Conservation (phyloP, 2,113 vertebrate species). For the Vulpes lagopus region DNA sequence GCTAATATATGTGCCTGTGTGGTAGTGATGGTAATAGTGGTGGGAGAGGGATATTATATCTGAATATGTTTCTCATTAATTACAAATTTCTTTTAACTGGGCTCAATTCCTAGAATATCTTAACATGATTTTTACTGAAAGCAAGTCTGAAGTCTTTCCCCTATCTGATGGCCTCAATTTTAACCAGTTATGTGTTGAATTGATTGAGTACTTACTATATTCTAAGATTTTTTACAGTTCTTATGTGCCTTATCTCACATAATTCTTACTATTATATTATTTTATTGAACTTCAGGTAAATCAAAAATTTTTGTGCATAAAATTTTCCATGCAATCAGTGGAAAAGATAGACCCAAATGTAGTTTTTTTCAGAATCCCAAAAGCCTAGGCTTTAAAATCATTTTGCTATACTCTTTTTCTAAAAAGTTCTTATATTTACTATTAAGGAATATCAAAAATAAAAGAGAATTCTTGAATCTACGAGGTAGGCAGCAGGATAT, state of each 20-base stretch:
- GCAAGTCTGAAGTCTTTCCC: not conserved
- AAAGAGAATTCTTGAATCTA: constrained; percentile 33
- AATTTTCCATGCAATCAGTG: not conserved
- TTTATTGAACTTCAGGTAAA: not conserved
- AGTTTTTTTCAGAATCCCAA: not conserved
- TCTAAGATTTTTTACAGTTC: not conserved
- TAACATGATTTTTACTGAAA: not conserved
- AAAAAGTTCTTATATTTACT: not conserved
- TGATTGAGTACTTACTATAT: not conserved
- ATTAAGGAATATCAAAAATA: constrained; percentile 38
- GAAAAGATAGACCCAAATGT: not conserved
- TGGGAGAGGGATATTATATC: not conserved
- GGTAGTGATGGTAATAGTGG: not conserved
- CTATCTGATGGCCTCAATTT: not conserved
- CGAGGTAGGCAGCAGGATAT: not conserved
- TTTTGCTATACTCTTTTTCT: not conserved
- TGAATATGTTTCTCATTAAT: not conserved
- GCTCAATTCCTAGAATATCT: constrained; percentile 9
- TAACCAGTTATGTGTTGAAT: constrained; percentile 3
- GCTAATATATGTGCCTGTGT: not conserved
- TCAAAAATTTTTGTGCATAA: constrained; percentile 10
- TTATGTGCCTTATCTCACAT: not conserved
- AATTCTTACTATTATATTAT: not conserved
- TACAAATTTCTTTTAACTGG: not conserved
- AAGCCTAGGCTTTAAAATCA: constrained; percentile 20